phyloP scores from a whole-genome alignment of 2,113 vertebrate genomes.

The Athene cunicularia region DNA sequence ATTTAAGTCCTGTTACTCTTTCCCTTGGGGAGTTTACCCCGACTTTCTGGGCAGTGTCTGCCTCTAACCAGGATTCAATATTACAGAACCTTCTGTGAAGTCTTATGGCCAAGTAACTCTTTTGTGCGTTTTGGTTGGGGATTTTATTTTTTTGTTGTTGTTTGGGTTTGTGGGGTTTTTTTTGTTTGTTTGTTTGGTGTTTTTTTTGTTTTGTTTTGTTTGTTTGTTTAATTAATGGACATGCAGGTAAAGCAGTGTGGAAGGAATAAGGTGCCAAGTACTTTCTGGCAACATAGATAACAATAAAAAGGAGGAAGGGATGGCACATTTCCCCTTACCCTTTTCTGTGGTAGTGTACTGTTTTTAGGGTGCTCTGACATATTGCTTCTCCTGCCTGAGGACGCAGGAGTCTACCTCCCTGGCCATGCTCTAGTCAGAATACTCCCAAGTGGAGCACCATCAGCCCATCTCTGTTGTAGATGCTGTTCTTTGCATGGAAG shows the following conservation, averaged over 20 bases:
- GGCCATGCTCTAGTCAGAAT: neutral
- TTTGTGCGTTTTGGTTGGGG: neutral
- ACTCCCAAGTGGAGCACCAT: neutral
- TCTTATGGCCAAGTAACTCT: neutral
- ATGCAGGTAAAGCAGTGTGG: neutral
- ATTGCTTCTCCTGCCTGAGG: fast-evolving
- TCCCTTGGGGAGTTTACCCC: neutral
- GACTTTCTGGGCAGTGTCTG: neutral
- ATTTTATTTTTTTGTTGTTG: too few species aligned
- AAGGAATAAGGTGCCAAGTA: neutral
- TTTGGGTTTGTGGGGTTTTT: neutral
- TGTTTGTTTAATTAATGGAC: neutral
- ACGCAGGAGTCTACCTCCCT: neutral
- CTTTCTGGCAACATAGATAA: neutral
- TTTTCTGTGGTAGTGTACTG: neutral
- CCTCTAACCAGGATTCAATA: neutral
- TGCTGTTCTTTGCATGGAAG: neutral
- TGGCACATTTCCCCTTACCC: neutral
- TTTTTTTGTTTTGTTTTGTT: neutral
- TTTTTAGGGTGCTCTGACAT: neutral
- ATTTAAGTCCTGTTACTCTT: neutral
- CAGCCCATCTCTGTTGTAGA: neutral
- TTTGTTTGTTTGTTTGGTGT: neutral
- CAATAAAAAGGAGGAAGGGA: neutral
- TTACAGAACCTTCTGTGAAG: neutral